These are phyloP conservation scores for Homalodisca vitripennis DNA, from an alignment of 1,140 invertebrate species.

Conservation along the genomic window DNA sequence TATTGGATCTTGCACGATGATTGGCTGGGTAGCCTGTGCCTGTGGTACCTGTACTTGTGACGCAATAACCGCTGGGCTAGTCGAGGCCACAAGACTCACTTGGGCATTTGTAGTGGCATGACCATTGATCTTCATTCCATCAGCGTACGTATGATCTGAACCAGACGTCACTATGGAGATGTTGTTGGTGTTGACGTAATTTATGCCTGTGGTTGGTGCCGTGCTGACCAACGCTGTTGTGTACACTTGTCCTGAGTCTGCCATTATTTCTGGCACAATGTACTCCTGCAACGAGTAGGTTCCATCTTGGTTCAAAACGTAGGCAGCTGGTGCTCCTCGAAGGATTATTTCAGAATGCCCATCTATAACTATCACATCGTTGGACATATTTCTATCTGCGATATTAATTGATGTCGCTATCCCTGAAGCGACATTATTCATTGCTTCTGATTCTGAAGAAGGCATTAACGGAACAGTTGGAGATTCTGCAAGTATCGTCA, in stretches of 20 bases:
- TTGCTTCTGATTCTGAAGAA: constrained; percentile 37
- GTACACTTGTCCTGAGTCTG: constrained; percentile 22
- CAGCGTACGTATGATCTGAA: constrained; percentile 24
- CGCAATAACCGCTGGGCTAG: not conserved
- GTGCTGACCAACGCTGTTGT: constrained; percentile 10
- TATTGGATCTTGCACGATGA: constrained; percentile 12
- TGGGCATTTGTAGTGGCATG: not conserved
- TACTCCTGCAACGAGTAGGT: constrained; percentile 37
- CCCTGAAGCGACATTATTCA: constrained; percentile 36
- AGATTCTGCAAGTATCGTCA: constrained; percentile 35
- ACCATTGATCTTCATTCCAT: constrained; percentile 5
- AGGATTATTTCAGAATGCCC: constrained; percentile 37
- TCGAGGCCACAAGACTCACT: not conserved
- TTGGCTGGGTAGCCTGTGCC: not conserved
- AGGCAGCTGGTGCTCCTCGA: constrained; percentile 36
- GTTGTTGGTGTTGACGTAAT: not conserved
- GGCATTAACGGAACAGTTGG: constrained; percentile 33
- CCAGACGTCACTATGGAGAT: constrained; percentile 2
- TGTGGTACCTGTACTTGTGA: not conserved
- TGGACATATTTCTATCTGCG: constrained; percentile 26
- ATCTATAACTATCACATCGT: constrained; percentile 39
- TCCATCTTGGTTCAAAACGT: constrained; percentile 25
- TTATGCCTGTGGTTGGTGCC: not conserved
- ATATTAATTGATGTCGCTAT: constrained; percentile 37
- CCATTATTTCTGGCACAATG: constrained; percentile 41